Evolutionary conservation across 2,797 vertebrate species (phyloP).

Genomic region (Myiothlypis coronata): DNA sequence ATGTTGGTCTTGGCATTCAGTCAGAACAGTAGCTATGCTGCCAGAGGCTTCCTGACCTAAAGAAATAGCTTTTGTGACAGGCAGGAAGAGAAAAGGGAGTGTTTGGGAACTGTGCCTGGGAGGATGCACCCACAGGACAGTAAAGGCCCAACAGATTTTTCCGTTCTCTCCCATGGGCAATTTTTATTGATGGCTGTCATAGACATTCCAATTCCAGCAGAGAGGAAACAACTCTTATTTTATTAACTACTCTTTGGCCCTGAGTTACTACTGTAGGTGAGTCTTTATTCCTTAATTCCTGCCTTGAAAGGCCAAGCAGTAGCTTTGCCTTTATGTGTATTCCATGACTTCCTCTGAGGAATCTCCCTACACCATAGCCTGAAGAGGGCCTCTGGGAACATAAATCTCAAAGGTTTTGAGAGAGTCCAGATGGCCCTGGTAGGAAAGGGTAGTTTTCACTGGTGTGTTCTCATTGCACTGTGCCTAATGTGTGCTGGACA

Average conservation of each 20-base stretch:
- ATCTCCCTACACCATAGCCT: neutral
- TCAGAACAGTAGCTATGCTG: neutral
- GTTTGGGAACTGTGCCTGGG: neutral
- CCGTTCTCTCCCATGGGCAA: neutral
- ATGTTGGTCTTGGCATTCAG: neutral
- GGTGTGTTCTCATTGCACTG: neutral
- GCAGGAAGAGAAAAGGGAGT: neutral
- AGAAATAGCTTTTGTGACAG: neutral
- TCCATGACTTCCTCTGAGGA: neutral
- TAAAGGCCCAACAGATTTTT: neutral
- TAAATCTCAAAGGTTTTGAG: constrained; percentile 7
- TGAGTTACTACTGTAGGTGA: neutral
- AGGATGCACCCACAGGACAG: neutral
- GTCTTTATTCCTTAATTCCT: neutral
- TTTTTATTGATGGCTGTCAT: neutral
- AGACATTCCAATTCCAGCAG: neutral
- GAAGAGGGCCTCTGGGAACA: neutral
- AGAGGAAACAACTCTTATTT: neutral
- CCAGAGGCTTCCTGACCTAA: neutral
- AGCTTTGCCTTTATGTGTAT: neutral
- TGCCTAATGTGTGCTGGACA: neutral
- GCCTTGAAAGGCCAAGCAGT: neutral
- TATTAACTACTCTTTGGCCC: neutral
- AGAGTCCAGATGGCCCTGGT: neutral
- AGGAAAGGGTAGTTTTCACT: neutral